A percentile compares a stretch with the other conserved stretches of the same genome.
phyloP scores from a whole-genome alignment of 1,140 invertebrate species.

The Pseudomyrmex gracilis region DNA sequence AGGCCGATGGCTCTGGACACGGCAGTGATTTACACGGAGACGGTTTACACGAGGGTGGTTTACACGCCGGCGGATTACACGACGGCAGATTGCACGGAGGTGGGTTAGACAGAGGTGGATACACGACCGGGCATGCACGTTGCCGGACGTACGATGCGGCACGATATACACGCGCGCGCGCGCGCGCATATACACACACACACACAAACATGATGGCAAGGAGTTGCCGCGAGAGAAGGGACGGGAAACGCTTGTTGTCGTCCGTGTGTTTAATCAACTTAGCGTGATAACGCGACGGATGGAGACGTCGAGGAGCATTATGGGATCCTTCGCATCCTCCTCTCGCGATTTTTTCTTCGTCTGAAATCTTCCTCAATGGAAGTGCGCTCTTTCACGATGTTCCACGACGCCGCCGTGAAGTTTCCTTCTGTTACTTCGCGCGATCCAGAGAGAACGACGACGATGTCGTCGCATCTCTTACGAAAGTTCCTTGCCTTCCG shows the following conservation, averaged over 20 bases:
- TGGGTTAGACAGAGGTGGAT: conserved; percentile 51
- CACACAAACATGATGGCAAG: neutral
- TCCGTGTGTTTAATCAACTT: conserved; percentile 58
- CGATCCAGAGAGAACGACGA: neutral
- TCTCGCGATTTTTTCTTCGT: neutral
- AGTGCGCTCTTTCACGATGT: conserved; percentile 5
- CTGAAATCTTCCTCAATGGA: neutral
- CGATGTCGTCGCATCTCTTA: neutral
- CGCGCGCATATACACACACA: too few relatives aligned
- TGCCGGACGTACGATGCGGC: conserved; percentile 6
- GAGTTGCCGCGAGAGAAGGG: neutral
- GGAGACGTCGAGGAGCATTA: conserved; percentile 42
- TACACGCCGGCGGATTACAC: conserved; percentile 56
- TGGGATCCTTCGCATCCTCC: conserved; percentile 25
- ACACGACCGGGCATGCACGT: conserved; percentile 29
- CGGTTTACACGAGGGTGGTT: conserved; percentile 54
- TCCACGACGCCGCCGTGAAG: conserved; percentile 10
- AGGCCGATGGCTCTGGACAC: conserved; percentile 44
- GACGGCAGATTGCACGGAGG: conserved; percentile 54
- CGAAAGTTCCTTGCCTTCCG: neutral
- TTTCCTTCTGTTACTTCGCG: conserved; percentile 32
- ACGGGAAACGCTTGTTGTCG: conserved; percentile 22
- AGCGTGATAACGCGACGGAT: conserved; percentile 45
- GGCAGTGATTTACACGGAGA: conserved; percentile 54
- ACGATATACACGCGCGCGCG: conserved; percentile 1